These are phyloP conservation scores for Perdita meconis DNA, from an alignment of 2,888 invertebrate species.

Conservation along the genomic window DNA sequence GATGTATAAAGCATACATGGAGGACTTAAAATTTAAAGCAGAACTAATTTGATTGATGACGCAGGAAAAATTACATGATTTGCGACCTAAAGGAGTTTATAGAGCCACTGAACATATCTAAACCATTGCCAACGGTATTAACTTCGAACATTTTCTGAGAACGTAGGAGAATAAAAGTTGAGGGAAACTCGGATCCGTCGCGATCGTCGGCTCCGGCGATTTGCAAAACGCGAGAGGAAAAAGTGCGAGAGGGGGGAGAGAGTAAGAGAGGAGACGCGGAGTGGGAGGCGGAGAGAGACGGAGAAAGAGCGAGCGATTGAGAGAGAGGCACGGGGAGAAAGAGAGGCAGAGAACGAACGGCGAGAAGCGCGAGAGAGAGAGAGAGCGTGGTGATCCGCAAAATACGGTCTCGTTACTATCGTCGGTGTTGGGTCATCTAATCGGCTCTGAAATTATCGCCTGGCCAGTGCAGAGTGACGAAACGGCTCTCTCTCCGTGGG, in stretches of 20 bases:
- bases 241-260: conserved; percentile 13
- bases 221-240: conserved; percentile 55
- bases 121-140: too few relatives aligned
- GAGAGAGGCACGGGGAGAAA: conserved; percentile 7
- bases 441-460: conserved; percentile 64
- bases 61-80: too few relatives aligned
- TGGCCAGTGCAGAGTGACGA: conserved; percentile 62
- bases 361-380: conserved; percentile 1
- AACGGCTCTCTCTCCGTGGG: conserved; percentile 43
- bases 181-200: conserved; percentile 42
- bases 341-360: background rate
- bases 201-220: conserved; percentile 39
- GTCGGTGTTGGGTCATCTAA: conserved; percentile 67
- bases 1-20: too few relatives aligned
- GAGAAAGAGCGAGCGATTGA: conserved; percentile 15
- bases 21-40: too few relatives aligned
- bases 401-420: conserved; percentile 57
- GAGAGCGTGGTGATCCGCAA: conserved; percentile 47
- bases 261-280: conserved; percentile 17
- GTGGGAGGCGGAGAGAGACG: background rate
- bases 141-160: background rate
- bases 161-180: conserved; percentile 13
- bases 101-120: too few relatives aligned
- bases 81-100: too few relatives aligned
- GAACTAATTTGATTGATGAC: too few relatives aligned